phyloP scores from a whole-genome alignment of 2,797 vertebrate genomes.

The Pristis pectinata region DNA sequence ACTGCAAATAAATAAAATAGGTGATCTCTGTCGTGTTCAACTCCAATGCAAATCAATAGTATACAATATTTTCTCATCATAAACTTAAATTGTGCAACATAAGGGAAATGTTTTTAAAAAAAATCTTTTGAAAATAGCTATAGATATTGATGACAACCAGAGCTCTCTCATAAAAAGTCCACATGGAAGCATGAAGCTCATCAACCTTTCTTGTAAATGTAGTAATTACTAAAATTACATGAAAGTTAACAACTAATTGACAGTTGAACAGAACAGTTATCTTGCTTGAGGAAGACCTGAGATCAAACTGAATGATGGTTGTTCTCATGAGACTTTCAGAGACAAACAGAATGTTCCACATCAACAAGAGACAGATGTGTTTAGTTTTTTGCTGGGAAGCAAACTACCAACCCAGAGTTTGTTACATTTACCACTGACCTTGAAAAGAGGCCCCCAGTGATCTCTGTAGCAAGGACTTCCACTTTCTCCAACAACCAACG shows the following conservation, averaged over 20 bases:
- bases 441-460: no score
- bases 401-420: neutral
- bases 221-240: neutral
- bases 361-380: neutral
- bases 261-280: conserved; percentile 6
- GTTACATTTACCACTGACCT: no score
- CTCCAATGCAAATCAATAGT: neutral
- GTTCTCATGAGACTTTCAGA: neutral
- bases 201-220: neutral
- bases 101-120: neutral
- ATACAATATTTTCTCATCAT: neutral
- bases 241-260: neutral
- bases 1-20: neutral
- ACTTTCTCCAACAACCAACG: no score
- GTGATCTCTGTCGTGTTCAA: neutral
- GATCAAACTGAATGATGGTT: neutral
- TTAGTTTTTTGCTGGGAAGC: neutral
- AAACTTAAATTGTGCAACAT: neutral
- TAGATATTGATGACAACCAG: neutral
- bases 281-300: neutral
- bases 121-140: neutral
- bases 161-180: neutral
- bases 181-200: neutral
- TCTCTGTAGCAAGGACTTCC: no score
- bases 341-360: no score